Conservation (phyloP, 2,797 vertebrate genomes). For the Valencia hispanica region DNA sequence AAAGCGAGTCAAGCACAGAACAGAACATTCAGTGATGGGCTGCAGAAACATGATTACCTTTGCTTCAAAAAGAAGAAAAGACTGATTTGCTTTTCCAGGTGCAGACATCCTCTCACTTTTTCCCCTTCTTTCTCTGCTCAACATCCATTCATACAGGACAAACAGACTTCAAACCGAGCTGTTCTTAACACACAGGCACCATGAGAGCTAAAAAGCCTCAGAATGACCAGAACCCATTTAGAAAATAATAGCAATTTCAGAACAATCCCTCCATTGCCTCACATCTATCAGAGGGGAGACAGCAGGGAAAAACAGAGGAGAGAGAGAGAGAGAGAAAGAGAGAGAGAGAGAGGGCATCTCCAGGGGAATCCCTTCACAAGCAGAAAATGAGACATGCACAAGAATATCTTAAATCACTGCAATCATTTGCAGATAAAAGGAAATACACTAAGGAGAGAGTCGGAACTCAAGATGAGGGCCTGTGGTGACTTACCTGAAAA, state of each 20-base stretch:
- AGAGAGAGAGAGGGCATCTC: conserved; percentile 66
- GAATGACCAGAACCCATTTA: conserved; percentile 70
- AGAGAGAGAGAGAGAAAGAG: too few relatives aligned
- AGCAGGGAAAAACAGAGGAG: conserved; percentile 35
- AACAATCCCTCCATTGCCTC: conserved; percentile 75
- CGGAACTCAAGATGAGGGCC: conserved; percentile 58
- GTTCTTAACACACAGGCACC: conserved; percentile 66
- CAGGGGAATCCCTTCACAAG: conserved; percentile 73
- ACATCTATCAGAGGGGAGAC: conserved; percentile 70
- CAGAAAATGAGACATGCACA: conserved; percentile 71
- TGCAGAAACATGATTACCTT: conserved; percentile 76
- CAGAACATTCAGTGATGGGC: conserved; percentile 68
- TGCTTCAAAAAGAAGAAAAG: conserved; percentile 64
- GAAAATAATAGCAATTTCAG: conserved; percentile 77
- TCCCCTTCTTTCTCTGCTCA: conserved; percentile 46
- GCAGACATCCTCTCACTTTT: conserved; percentile 42
- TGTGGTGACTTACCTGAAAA: conserved; percentile 39
- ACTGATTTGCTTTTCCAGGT: not conserved
- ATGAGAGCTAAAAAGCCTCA: conserved; percentile 72
- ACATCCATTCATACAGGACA: conserved; percentile 71
- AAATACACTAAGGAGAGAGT: conserved; percentile 72
- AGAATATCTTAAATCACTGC: conserved; percentile 74
- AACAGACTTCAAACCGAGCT: conserved; percentile 75
- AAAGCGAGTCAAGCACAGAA: conserved; percentile 64
- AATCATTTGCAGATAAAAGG: conserved; percentile 67